Evolutionary conservation across 2,797 vertebrate species (phyloP), one percentile per base, ranked within the genome.

Genomic region (Enoplosus armatus): DNA sequence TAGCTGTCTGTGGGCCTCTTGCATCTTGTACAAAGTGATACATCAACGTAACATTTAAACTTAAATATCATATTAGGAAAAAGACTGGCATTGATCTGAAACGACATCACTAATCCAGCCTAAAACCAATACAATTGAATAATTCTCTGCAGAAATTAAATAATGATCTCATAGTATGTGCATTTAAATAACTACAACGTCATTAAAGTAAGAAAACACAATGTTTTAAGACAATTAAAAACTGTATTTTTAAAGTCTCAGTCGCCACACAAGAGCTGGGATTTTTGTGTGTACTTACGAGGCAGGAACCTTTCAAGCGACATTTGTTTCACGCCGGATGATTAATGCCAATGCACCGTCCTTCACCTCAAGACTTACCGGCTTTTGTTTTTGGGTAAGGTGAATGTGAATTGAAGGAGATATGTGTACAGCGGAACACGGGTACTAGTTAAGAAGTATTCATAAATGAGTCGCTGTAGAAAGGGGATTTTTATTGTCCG

Each of bases 271-370:
- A 4, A 1, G 18, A 31, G 11, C 15, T 15, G 14, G 1, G 1
- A 27, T 22, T 15, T 18, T 2, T 15, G 10, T 2, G 12, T 54
- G 14, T 15, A 20, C 2, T 6, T 1, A 37, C 2, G 10, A 10
- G 31, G 15, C 1, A 18, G 86, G 90, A 92, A 92, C 79, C 1
- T 6, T 43, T 59, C 0, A 6, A 15, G 12, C 43, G 0, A 5
- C 8, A 0, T 7, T 20, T 47, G 88, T 92, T 93, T 87, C 84
- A 55, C 4, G 7, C 18, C 87, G 93, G 88, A 80, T 18, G 26
- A 43, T 8, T 64, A 53, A 62, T 41, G 9, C 8, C 9, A 88
- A 14, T 77, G 84, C 85, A 76, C 90, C 45, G 83, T 88, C 83
- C 88, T 81, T 86, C 85, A 66, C 68, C 4, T 1, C 12, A 84